Base-by-base conservation (phyloP, 1,140 invertebrate species). In the Pogonognathellus flavescens region DNA sequence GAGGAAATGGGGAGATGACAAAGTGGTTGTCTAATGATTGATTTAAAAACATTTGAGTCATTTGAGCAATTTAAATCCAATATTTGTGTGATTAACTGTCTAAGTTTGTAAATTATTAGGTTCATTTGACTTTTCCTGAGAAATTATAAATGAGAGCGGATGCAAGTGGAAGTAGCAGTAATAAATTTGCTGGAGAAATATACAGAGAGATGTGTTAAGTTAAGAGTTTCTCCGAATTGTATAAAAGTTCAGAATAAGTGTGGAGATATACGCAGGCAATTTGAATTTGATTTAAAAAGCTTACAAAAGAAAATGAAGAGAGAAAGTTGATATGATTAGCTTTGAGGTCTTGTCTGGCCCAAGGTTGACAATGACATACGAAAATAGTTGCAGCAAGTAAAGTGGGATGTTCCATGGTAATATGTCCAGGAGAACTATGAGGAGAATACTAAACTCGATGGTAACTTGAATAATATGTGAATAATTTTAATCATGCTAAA, bases 401-500 rank as follows among this genome's bases (percentile, higher is more conserved):
- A 41, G n/a, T 41, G 6, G 31, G 2, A 41, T 41, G 31, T 41
- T 6, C 31, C 31, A 41, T 41, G 31, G 2, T 41, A 41, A 41
- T 41, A 41, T 57, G 2, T 57, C 53, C 10, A n/a, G 53, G 53
- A 14, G 53, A 57, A 57, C 14, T 66, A 25, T 66, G 62, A 66
- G 25, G 62, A 66, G 62, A 22, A 25, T 41, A 41, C 31, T 41
- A 41, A 41, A 41, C 31, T 6, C 22, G 20, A 66, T 20, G 31
- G 70, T 31, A 50, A 41, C n/a, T 49, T 76, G 70, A 41, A 49
- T 8, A 57, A 31, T 76, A 49, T 76, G n/a, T 14, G 25, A 76
- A 76, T 76, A 50, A 31, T 76, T 76, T 76, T 76, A 76, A 76
- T 76, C 70, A 76, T 50, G 49, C 41, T 76, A 76, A 76, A 50